Evolutionary conservation across 2,888 invertebrate species (phyloP), one percentile per base, ranked within the genome.

Genomic region (Bombylius discolor): DNA sequence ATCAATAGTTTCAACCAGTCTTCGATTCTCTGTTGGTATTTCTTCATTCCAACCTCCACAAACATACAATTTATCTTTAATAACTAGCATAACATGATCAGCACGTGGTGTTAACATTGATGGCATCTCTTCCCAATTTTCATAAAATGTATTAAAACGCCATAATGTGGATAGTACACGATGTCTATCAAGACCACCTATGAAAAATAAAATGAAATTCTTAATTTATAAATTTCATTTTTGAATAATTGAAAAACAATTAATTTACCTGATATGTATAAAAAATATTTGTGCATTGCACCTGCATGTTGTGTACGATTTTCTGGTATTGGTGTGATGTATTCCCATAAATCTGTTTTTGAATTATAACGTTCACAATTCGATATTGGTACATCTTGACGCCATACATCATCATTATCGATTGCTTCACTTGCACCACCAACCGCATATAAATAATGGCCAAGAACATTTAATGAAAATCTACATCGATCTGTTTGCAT

Each of bases 41-140:
- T 79, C 78, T 62, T 81, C 81, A 57, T 77, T 77, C 84, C 81
- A 84, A 34, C 83, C 84, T 5, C 84, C 84, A 64, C 82, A 82
- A 4, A 81, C 80, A 63, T 81, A 84, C 49, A 84, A 70, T 57
- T 75, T 76, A 59, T 79, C 77, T 33, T 76, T 77, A 44, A 81
- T 76, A 7, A 76, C 71, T 23, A 83, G 70, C 76, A 84, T 79
- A 2, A 79, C 79, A 66, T 84, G 84, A 68, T 84, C 84, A 0
- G 83, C 82, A 62, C 84, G 70, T 0, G 83, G 79, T 2, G 77
- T 78, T 32, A 80, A 70, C 77, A 84, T 77, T 6, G 79, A 69
- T 4, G 78, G 70, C 60, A 78, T 73, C 36, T 71, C 67, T 56
- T 75, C 71, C 84, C 84, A 84, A 31, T 68, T 70, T 53, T 79